A percentile compares a stretch with the other conserved stretches of the same genome.
Evolutionary conservation across 2,888 invertebrate species (phyloP).

Genomic region (Protodeltote pygarga): DNA sequence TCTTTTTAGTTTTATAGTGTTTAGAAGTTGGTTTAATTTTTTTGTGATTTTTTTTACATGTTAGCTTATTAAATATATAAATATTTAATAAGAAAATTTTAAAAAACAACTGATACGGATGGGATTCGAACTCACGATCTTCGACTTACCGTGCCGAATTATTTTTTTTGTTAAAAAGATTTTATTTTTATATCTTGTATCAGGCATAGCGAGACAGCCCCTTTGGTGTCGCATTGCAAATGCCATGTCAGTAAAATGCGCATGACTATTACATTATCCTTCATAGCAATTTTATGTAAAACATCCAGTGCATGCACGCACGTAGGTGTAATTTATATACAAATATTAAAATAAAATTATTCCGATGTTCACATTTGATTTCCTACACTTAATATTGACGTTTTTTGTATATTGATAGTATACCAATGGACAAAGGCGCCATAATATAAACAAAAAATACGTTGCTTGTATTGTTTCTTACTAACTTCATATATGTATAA

Average conservation of each 20-base stretch:
- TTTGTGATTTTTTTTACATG: no score
- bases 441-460: no score
- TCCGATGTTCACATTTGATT: constrained; percentile 18
- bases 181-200: constrained; percentile 25
- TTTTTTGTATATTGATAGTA: no score
- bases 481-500: no score
- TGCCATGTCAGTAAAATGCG: constrained; percentile 27
- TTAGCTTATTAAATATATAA: no score
- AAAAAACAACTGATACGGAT: no score
- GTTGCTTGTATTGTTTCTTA: no score
- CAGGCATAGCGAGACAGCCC: constrained; percentile 11
- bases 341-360: background rate
- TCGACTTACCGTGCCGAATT: constrained; percentile 20
- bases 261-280: constrained; percentile 15
- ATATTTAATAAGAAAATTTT: no score
- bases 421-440: no score
- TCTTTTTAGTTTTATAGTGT: no score
- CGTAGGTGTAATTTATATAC: background rate
- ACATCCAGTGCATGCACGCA: background rate
- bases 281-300: constrained; percentile 14
- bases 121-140: background rate
- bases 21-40: no score
- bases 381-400: no score
- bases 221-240: constrained; percentile 31
- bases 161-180: constrained; percentile 32